Base-by-base conservation (phyloP, 2,113 vertebrate genomes). In the Nothoprocta pentlandii region DNA sequence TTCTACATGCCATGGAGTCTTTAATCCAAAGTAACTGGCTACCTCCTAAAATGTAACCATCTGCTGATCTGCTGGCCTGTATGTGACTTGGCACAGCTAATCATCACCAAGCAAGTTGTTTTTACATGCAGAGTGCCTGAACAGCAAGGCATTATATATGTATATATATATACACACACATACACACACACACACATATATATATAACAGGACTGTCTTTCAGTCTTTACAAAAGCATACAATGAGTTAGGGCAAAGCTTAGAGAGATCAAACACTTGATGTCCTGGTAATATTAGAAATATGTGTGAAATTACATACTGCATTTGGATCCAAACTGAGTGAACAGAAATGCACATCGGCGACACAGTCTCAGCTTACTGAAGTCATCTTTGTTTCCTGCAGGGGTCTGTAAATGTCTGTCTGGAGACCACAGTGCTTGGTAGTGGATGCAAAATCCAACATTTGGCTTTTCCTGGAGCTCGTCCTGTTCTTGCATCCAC, bases 341-440 rank as follows among this genome's bases (percentile, higher is more conserved):
- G 5, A 34, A 77, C 80, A n/a, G 2, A 90, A 86, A 12, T 86
- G 17, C 67, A 68, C 39, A 36, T n/a, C 58, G 21, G 13, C 34
- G 34, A 36, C 47, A 39, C 7, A 64, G 8, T 39, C 4, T 11
- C 32, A 51, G 6, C 7, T 69, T 19, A 47, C 0, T 1, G 0
- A 41, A 81, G 28, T 16, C 67, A 66, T 21, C 19, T 47, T 30
- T 68, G 17, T 10, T 87, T 34, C 54, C 59, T 30, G 39, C 69
- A 16, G 76, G 16, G 64, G 9, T 5, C 30, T 54, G n/a, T 42
- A 63, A 84, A 41, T 1, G 20, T 54, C 68, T 70, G 5, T 49
- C 54, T 17, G 41, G 46, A 53, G n/a, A 51, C 39, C 42, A 5
- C 21, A 71, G 6, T 12, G 17, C 32, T 64, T 67, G 49, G 41